A percentile compares a stretch with the other conserved stretches of the same genome.
These are phyloP conservation scores for Hyposmocoma kahamanoa DNA, from an alignment of 1,140 invertebrate genomes.

Conservation along the genomic window DNA sequence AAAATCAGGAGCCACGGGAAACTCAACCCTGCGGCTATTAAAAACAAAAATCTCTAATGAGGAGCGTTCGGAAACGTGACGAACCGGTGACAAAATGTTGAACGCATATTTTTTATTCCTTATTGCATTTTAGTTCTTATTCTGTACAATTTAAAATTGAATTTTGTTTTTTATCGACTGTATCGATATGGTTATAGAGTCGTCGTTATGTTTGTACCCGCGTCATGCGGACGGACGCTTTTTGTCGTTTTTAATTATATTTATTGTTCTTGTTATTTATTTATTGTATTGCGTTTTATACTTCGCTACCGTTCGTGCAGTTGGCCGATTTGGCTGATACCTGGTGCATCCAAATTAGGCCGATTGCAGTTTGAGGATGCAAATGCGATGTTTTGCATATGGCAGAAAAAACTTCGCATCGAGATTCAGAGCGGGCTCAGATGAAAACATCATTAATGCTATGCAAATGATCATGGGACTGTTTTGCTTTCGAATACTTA, in stretches of 20 bases:
- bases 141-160: conserved; percentile 9
- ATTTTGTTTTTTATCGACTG: conserved; percentile 13
- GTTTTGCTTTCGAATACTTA: conserved; percentile 5
- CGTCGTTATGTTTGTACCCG: conserved; percentile 40
- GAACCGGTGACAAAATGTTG: conserved; percentile 58
- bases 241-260: conserved; percentile 71
- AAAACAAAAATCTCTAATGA: conserved; percentile 55
- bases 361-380: conserved; percentile 53
- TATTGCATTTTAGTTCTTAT: background rate
- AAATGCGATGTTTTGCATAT: conserved; percentile 60
- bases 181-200: conserved; percentile 43
- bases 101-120: conserved; percentile 21
- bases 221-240: conserved; percentile 56
- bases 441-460: conserved; percentile 54
- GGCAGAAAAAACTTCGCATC: conserved; percentile 42
- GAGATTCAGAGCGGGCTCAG: conserved; percentile 26
- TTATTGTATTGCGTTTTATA: conserved; percentile 60
- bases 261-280: conserved; percentile 69
- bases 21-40: conserved; percentile 34
- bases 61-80: conserved; percentile 45
- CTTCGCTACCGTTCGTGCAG: conserved; percentile 64
- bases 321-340: conserved; percentile 64
- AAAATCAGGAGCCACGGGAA: conserved; percentile 27
- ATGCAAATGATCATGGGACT: conserved; percentile 38
- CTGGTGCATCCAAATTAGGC: conserved; percentile 63